These are phyloP conservation scores for Mycteria americana DNA, from an alignment of 2,797 vertebrate species.

Conservation along the genomic window DNA sequence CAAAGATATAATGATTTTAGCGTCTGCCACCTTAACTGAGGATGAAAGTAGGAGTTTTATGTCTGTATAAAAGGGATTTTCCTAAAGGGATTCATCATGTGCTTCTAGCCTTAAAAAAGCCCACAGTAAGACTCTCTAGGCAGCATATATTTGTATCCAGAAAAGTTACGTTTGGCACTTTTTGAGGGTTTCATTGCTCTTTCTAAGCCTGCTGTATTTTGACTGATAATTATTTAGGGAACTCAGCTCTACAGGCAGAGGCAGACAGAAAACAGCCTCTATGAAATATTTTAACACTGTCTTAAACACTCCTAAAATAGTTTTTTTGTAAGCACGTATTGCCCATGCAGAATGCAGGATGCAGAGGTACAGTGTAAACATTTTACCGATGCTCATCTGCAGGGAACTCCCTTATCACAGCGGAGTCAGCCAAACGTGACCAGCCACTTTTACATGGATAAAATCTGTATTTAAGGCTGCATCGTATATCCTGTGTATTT, in stretches of 20 bases:
- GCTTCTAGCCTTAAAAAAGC: neutral
- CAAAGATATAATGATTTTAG: neutral
- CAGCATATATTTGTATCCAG: neutral
- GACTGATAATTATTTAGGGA: neutral
- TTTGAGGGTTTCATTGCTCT: neutral
- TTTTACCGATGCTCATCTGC: neutral
- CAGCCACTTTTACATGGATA: neutral
- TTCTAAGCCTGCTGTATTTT: neutral
- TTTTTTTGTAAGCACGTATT: neutral
- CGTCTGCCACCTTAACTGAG: neutral
- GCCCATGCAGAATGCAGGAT: neutral
- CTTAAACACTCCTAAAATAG: neutral
- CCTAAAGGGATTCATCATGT: neutral
- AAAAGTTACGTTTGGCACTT: neutral
- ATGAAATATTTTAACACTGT: neutral
- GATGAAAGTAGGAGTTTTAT: neutral
- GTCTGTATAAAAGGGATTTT: neutral
- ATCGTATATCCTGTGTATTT: neutral
- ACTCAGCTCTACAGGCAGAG: neutral
- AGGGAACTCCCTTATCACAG: neutral
- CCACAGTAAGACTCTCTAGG: neutral
- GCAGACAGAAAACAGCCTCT: neutral
- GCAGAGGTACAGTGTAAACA: accelerated
- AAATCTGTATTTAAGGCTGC: neutral
- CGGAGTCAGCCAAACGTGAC: accelerated